Base-by-base conservation (phyloP, 2,113 vertebrate species). In the Mormyrus iriodes region DNA sequence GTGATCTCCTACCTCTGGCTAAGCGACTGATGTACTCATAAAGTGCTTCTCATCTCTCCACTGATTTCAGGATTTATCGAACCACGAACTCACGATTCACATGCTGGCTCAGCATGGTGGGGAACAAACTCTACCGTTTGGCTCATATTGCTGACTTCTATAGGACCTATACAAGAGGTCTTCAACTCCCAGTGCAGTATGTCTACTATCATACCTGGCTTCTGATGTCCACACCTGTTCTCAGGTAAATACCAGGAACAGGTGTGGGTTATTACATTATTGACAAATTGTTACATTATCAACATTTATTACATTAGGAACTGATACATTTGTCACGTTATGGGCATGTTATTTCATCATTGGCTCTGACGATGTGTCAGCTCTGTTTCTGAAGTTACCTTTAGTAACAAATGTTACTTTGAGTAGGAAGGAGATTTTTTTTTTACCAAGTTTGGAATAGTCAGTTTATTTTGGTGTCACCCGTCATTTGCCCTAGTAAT, bases 401-500 rank as follows among this genome's bases (percentile, higher is more conserved):
- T 17, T 39, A 19, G 27, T 76, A 35, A 76, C n/a, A 76, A 17
- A 76, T 39, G 35, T 35, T 31, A 31, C 31, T 73, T 73, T 73
- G 65, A 31, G 65, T 27, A 31, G 27, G 27, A 69, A 69, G 27
- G 27, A 61, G 19, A n/a, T 27, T 39, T 35, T 27, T 35, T 35
- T 73, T 76, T 31, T 15, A 76, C 69, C 73, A 42, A 79, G 73
- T 31, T 79, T 79, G 35, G 35, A 35, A 79, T 79, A 42, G 4
- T 79, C 73, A 79, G 35, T 79, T 35, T 79, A 42, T 42, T 79
- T 42, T 79, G 73, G 73, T 79, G 31, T 79, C 35, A 42, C 35
- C 73, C 31, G n/a, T 79, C 73, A 79, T 79, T 79, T 79, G 73
- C 73, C 73, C 73, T 39, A 79, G 73, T 39, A 79, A 79, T 79